These are phyloP conservation scores for Streblospio benedicti DNA, from an alignment of 1,140 invertebrate species.

Conservation along the genomic window DNA sequence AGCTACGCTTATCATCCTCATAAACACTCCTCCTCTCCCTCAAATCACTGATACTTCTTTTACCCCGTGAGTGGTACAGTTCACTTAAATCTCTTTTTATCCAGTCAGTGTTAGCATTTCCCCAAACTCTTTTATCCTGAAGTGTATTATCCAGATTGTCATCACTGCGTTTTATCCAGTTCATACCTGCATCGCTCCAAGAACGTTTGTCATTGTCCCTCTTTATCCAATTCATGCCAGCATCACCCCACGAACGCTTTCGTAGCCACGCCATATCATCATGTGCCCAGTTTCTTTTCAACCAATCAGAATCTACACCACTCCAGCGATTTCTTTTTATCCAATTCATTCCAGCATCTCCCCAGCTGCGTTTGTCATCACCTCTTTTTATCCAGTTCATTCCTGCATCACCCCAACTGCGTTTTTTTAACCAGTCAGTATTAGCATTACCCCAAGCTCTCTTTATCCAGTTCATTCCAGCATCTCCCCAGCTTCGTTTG, in stretches of 20 bases:
- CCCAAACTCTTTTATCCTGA: background rate
- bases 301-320: background rate
- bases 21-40: background rate
- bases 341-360: background rate
- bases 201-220: background rate
- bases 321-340: background rate
- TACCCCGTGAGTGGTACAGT: too few species aligned
- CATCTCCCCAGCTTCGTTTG: background rate
- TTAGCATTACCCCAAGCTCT: background rate
- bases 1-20: background rate
- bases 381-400: conserved; percentile 3
- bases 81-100: background rate
- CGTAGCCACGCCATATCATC: conserved; percentile 4
- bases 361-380: conserved; percentile 1
- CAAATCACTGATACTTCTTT: too few species aligned
- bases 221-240: background rate
- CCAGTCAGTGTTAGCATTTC: conserved; percentile 1
- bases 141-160: background rate
- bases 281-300: background rate
- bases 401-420: background rate
- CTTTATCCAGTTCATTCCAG: background rate
- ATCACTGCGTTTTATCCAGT: conserved; percentile 1
- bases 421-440: background rate
- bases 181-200: conserved; percentile 2
- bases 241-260: background rate